Percentiles rank a stretch among this genome's conserved stretches.
Conservation (phyloP, 2,113 vertebrate genomes). For the Theristicus caerulescens region DNA sequence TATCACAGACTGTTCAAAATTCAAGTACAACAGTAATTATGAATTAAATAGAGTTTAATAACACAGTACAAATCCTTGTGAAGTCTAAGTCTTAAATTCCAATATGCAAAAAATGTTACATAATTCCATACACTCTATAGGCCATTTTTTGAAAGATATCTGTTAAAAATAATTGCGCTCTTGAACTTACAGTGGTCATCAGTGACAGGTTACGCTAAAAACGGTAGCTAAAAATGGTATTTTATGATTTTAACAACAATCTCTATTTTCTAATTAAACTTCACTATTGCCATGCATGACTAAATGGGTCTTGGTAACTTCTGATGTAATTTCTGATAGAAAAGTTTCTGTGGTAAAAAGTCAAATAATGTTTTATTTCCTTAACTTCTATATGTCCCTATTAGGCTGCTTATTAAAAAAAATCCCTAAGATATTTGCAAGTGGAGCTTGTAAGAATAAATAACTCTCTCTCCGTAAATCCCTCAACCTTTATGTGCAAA, state of each 20-base stretch:
- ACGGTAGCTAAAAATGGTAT: not conserved
- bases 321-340: not conserved
- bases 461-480: not conserved
- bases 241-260: not conserved
- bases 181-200: not conserved
- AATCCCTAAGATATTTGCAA: not conserved
- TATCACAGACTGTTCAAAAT: slow-evolving; percentile 9
- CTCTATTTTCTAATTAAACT: not conserved
- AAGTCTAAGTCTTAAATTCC: not conserved
- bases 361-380: not conserved
- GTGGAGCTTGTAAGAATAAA: not conserved
- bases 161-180: not conserved
- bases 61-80: not conserved
- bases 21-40: not conserved
- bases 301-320: not conserved
- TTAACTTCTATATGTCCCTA: not conserved
- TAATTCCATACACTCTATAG: not conserved
- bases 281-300: not conserved
- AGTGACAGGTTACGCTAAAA: not conserved
- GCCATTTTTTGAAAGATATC: not conserved
- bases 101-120: not conserved
- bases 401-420: not conserved
- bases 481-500: not conserved
- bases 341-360: not conserved
- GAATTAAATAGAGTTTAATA: slow-evolving; percentile 6